A percentile compares a stretch with the other conserved stretches of the same genome.
phyloP scores from a whole-genome alignment of 2,797 vertebrate genomes.

The Lepus townsendii region DNA sequence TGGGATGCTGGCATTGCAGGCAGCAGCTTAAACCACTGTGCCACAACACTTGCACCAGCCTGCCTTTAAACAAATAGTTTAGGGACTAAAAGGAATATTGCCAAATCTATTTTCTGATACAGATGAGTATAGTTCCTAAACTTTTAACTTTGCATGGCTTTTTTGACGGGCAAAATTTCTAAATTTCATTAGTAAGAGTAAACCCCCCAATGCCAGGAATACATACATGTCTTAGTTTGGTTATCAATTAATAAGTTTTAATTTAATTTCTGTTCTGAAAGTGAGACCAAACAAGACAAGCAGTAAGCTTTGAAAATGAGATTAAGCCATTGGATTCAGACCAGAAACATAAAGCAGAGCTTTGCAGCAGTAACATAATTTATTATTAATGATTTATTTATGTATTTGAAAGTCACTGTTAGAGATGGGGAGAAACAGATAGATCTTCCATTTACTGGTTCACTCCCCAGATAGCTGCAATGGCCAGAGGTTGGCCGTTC shows the following conservation, averaged over 20 bases:
- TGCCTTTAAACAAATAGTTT: background rate
- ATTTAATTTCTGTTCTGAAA: background rate
- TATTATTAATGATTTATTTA: no score
- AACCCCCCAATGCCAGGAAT: background rate
- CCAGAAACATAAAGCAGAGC: background rate
- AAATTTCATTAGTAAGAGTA: background rate
- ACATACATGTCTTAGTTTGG: background rate
- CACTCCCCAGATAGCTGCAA: no score
- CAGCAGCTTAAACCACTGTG: no score
- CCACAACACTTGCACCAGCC: no score
- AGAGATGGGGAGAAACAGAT: no score
- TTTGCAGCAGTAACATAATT: background rate
- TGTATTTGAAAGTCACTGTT: no score
- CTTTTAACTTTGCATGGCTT: background rate
- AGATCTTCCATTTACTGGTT: no score
- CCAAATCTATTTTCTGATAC: background rate
- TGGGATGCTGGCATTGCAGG: no score
- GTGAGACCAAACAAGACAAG: background rate
- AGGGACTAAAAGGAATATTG: background rate
- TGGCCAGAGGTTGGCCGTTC: no score
- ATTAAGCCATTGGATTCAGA: background rate
- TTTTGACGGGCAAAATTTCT: background rate
- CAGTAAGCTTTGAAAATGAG: background rate
- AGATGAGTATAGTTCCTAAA: background rate
- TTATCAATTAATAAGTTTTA: constrained; percentile 5